A percentile compares a stretch with the other conserved stretches of the same genome.
These are phyloP conservation scores for Tragelaphus imberbis DNA, from an alignment of 2,113 vertebrate genomes.

Conservation along the genomic window DNA sequence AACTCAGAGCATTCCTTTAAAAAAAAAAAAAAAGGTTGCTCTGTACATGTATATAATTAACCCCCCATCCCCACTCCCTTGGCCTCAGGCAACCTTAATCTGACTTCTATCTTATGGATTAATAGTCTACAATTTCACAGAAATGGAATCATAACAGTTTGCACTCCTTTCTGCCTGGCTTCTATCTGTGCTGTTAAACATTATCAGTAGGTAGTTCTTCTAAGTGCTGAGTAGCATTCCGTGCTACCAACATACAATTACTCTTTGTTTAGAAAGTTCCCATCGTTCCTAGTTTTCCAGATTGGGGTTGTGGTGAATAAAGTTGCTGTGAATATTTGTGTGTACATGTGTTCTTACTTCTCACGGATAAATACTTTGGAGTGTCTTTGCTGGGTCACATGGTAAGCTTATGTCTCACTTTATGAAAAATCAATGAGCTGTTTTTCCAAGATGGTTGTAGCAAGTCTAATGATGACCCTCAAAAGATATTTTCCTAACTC, in stretches of 20 bases:
- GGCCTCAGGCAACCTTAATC: background rate
- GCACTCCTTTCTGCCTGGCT: background rate
- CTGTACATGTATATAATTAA: background rate
- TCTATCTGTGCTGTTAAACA: too few relatives aligned
- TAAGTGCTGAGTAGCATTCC: background rate
- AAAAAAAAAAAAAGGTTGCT: background rate
- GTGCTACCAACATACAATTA: background rate
- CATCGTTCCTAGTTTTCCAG: background rate
- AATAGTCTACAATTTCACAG: background rate
- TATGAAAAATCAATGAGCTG: background rate
- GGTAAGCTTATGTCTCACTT: background rate
- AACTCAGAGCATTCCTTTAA: background rate
- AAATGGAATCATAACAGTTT: background rate
- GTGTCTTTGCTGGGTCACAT: background rate
- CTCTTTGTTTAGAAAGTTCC: background rate
- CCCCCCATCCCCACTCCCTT: too few relatives aligned
- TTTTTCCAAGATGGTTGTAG: background rate
- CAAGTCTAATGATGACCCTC: too few relatives aligned
- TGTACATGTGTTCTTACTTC: background rate
- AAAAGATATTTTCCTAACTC: background rate
- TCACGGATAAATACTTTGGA: background rate
- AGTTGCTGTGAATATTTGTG: background rate
- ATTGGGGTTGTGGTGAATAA: background rate
- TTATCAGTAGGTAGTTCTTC: background rate
- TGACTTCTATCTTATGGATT: background rate